Evolutionary conservation across 2,797 vertebrate species (phyloP), one percentile per base, ranked within the genome.

Genomic region (Fundulus diaphanus): DNA sequence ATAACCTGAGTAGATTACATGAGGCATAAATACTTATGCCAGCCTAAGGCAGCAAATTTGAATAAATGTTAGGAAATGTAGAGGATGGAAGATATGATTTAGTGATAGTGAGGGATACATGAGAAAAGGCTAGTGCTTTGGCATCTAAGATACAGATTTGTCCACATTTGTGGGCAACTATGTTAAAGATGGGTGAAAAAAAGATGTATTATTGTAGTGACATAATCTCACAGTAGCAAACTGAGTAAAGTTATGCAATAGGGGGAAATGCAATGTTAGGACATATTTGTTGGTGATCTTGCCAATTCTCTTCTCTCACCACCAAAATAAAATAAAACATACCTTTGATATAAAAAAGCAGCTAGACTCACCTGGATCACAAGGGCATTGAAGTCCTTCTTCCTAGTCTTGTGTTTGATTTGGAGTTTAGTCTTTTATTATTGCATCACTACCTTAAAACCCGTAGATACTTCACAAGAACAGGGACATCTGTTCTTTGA

Each of bases 1-100:
- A 61, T n/a, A 56, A 73, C 78, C 87, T 84, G 68, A 89, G 84
- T 82, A 82, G 82, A 91, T 87, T 81, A 80, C 84, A 79, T 61
- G 20, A 1, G 35, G 71, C 77, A 37, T 49, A 1, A 52, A 57
- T 77, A 56, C 20, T 76, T 70, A 79, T 77, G 48, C 76, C 73
- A 79, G 46, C 37, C 48, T 73, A 35, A 80, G 33, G n/a, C 13
- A 0, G 56, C 15, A 1, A 74, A 49, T 70, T 57, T 7, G 72
- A 65, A 74, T 76, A 72, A 69, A 72, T 20, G 22, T 35, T 40
- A 31, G 22, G 22, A n/a, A 75, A 33, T 42, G 15, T 68, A 68
- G 61, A 13, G 18, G 61, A 22, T 37, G 22, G 33, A 80, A 56
- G 48, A 49, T 13, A 9, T 22, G 61, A 27, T 37, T 13, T n/a